Evolutionary conservation across 1,140 invertebrate species (phyloP), one percentile per base, ranked within the genome.

Genomic region (Drosophila arawakana): DNA sequence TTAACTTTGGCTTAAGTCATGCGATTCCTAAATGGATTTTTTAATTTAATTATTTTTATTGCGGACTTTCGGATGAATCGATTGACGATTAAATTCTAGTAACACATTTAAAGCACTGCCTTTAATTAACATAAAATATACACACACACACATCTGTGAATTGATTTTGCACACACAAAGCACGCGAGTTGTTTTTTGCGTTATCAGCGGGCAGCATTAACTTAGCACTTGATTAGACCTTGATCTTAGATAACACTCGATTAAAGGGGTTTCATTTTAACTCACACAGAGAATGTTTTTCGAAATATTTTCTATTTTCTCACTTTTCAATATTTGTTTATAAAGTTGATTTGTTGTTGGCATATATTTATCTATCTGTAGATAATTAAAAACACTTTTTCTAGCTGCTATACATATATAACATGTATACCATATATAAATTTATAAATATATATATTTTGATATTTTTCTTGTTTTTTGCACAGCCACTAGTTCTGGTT

Each of bases 171-270:
- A 7, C 52, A 57, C 35, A 59, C 60, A 63, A 57, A 35, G 69
- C 68, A 57, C 43, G 18, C 44, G 52, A 50, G 43, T 62, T 67
- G 10, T 67, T 54, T 30, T 30, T 6, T 54, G 69, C 54, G 63
- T 73, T 73, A 73, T 73, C 71, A 43, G 59, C 30, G 25, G 35
- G 13, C 41, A 43, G n/a, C 10, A 59, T 34, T 57, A 54, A 58
- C 35, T 57, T 70, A 57, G 46, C 70, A 60, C n/a, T 10, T 30
- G 25, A 30, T 30, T 30, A 41, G 72, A 41, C 66, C 66, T 70
- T 74, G 72, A 74, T 74, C 66, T 74, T 57, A 57, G 66, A 70
- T 70, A 73, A 68, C 59, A 61, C 58, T 46, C 18, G 37, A 44
- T 50, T 50, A 21, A 3, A 18, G 39, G 55, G 34, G 50, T 11